Evolutionary conservation across 2,888 invertebrate species (phyloP), one percentile per base, ranked within the genome.

Genomic region (Pterostichus niger): DNA sequence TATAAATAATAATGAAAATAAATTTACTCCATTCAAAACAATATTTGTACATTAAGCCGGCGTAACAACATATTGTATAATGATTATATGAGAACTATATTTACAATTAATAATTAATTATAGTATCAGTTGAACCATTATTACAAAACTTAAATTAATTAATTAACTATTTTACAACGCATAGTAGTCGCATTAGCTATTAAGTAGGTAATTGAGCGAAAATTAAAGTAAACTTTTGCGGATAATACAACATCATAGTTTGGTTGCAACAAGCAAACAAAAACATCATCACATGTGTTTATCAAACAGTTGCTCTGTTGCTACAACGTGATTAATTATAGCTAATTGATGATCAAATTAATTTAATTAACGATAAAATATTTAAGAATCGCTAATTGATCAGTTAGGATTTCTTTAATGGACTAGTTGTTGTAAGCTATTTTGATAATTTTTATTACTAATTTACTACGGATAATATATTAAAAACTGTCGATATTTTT

Each of bases 271-370:
- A 33, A 61, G 33, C 61, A 61, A 56, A 64, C 64, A 64, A 64
- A 35, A 64, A 64, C 61, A 64, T 49, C 11, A 35, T 33, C 35
- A 35, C 11, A 35, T 61, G 35, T 64, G 64, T 13, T 64, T 6
- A 59, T 6, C 78, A 35, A 78, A 78, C 78, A 59, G 59, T 77
- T 77, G 56, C 35, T 77, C 40, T 35, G 13, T 3, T 2, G 11
- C 54, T 52, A 77, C 54, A 77, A 80, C 40, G 81, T 71, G 81
- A 71, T 71, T 81, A 68, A 81, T 81, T 54, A 71, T 81, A 35
- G 35, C 33, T 80, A 81, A 81, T 81, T 81, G 71, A 40, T 68
- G 71, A 71, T 81, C 81, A 71, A 81, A 68, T 81, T 52, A 52
- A 81, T 46, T 71, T 71, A 71, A 71, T 54, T 52, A 81, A 81